Evolutionary conservation across 2,888 invertebrate genomes (phyloP).

Genomic region (Lochmaea capreae): DNA sequence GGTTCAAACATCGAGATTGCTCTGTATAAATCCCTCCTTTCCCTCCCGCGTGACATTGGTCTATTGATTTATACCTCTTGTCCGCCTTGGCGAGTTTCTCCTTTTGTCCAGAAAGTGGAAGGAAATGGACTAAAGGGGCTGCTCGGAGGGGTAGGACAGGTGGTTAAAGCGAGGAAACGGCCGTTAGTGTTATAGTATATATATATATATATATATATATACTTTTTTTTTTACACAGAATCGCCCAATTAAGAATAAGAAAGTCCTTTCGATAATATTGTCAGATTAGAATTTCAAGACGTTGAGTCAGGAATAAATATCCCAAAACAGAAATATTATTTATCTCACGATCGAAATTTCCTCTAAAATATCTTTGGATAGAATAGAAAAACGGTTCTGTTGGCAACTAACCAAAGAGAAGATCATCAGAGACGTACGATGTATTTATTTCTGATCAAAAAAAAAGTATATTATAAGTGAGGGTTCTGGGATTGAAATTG

Average conservation of each 20-base stretch:
- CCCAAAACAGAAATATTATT: too few relatives aligned
- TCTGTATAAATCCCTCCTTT: constrained; percentile 51
- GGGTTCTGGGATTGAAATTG: too few relatives aligned
- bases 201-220: background rate
- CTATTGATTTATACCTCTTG: constrained; percentile 62
- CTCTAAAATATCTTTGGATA: too few relatives aligned
- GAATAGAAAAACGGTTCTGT: too few relatives aligned
- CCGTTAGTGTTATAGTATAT: constrained; percentile 19
- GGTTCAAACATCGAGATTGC: constrained; percentile 62
- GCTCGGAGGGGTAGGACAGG: constrained; percentile 20
- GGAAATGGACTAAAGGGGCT: constrained; percentile 31
- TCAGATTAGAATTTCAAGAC: too few relatives aligned
- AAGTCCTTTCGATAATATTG: too few relatives aligned
- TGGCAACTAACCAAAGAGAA: too few relatives aligned
- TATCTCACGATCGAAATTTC: too few relatives aligned
- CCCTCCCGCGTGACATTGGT: constrained; percentile 56
- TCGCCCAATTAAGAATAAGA: background rate
- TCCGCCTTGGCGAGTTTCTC: constrained; percentile 55
- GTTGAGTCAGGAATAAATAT: too few relatives aligned
- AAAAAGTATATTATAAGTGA: too few relatives aligned
- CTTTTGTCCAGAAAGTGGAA: constrained; percentile 50
- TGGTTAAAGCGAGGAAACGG: constrained; percentile 29
- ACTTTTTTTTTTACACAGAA: background rate
- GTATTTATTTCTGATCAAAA: too few relatives aligned
- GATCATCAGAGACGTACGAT: too few relatives aligned